Percentiles rank a stretch among this genome's conserved stretches.
Conservation (phyloP, 2,797 vertebrate species). For the Champsocephalus gunnari region DNA sequence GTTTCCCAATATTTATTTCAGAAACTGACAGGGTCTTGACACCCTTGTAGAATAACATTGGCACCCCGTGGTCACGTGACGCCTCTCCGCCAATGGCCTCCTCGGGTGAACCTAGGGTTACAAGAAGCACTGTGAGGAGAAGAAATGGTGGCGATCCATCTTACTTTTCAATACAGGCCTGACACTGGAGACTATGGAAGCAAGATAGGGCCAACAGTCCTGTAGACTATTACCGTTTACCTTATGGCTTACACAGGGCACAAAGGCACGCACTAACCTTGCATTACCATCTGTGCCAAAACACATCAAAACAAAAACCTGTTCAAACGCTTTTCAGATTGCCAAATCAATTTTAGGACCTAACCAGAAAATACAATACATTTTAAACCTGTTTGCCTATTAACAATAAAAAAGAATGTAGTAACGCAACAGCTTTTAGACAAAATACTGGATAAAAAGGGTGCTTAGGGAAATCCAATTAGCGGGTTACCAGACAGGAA, state of each 20-base stretch:
- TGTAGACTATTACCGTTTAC: conserved; percentile 88
- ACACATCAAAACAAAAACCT: conserved; percentile 61
- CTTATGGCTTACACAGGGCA: conserved; percentile 82
- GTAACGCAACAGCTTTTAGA: conserved; percentile 21
- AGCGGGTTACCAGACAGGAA: conserved; percentile 64
- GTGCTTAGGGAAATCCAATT: conserved; percentile 50
- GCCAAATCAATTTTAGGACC: conserved; percentile 50
- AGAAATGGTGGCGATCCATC: conserved; percentile 98
- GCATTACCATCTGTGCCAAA: conserved; percentile 78
- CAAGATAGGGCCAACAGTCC: conserved; percentile 94
- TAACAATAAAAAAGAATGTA: conserved; percentile 42
- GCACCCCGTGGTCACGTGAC: conserved; percentile 99
- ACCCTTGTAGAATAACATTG: conserved; percentile 99
- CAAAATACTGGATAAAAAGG: conserved; percentile 3
- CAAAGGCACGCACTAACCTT: conserved; percentile 74
- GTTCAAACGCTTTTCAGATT: conserved; percentile 61
- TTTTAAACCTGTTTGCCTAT: conserved; percentile 38
- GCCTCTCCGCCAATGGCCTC: conserved; percentile 97
- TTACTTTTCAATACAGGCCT: conserved; percentile 99
- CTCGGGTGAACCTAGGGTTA: conserved; percentile 94
- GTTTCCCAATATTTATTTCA: conserved; percentile 99
- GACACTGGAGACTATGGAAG: conserved; percentile 97
- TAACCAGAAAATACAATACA: conserved; percentile 54
- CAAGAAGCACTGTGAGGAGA: conserved; percentile 90
- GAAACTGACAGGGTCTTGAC: conserved; percentile 99